A percentile compares a stretch with the other conserved stretches of the same genome.
Conservation (phyloP, 2,888 invertebrate species). For the Rhagophthalmus giganteus region DNA sequence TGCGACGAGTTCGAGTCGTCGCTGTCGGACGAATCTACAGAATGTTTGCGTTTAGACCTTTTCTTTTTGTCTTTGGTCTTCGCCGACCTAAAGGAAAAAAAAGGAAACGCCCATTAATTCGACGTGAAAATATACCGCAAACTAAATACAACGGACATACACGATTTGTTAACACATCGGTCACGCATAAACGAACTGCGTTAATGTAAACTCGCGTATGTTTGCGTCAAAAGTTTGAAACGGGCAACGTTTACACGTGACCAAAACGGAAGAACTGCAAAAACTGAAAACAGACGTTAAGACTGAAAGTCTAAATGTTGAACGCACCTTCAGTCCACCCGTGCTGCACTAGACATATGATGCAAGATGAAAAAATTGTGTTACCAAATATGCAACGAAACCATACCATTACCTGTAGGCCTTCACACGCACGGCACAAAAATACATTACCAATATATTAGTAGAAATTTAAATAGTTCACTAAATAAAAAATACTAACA, state of each 20-base stretch:
- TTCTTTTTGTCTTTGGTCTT: conserved; percentile 55
- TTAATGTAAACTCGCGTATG: neutral
- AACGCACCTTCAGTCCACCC: conserved; percentile 54
- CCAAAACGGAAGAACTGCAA: conserved; percentile 18
- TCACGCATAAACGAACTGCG: conserved; percentile 13
- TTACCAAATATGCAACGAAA: conserved; percentile 36
- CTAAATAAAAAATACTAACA: conserved; percentile 16
- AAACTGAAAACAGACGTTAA: conserved; percentile 30
- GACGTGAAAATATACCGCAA: neutral
- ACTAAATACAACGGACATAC: conserved; percentile 8
- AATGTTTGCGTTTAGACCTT: conserved; percentile 47
- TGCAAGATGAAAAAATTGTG: conserved; percentile 46
- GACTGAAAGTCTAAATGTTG: conserved; percentile 35
- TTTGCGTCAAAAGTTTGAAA: neutral
- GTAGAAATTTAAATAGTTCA: conserved; percentile 39
- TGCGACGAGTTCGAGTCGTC: conserved; percentile 41
- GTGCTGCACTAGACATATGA: conserved; percentile 53
- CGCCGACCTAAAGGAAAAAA: conserved; percentile 41
- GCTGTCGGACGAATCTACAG: conserved; percentile 44
- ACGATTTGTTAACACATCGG: conserved; percentile 16
- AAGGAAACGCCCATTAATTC: conserved; percentile 9
- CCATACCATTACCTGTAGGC: conserved; percentile 53
- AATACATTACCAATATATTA: conserved; percentile 55
- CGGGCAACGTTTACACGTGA: conserved; percentile 13
- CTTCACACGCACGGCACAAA: conserved; percentile 55